phyloP scores from a whole-genome alignment of 2,113 vertebrate genomes.

The Smithornis capensis region DNA sequence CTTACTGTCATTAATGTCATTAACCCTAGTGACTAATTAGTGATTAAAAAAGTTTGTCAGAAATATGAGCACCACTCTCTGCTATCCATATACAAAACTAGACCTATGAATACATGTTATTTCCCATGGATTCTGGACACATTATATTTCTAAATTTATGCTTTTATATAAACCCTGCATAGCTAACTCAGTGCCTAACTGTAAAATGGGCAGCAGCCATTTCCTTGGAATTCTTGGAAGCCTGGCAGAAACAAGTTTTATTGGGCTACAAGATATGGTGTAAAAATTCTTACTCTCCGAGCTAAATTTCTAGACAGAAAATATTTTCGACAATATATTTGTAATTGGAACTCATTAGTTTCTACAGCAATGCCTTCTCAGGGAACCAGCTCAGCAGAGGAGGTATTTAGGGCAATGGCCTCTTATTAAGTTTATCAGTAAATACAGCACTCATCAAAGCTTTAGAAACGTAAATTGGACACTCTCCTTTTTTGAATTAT shows the following conservation, averaged over 20 bases:
- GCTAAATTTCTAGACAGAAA: not conserved
- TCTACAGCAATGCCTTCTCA: not conserved
- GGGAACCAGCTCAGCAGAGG: not conserved
- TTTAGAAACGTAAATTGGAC: not conserved
- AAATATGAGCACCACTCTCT: not conserved
- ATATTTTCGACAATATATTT: not conserved
- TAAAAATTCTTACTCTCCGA: not conserved
- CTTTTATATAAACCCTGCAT: not conserved
- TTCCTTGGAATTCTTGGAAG: not conserved
- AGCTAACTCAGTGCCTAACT: not conserved
- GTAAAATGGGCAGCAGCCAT: not conserved
- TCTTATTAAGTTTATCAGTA: not conserved
- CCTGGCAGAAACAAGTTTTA: not conserved
- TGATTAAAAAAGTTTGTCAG: not conserved
- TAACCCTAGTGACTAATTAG: not conserved
- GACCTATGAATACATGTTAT: not conserved
- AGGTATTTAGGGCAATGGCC: not conserved
- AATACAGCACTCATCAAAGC: not conserved
- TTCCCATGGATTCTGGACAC: not conserved
- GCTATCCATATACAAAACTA: not conserved
- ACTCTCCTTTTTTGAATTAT: not conserved
- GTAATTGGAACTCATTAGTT: not conserved
- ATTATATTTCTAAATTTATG: not conserved
- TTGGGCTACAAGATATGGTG: not conserved
- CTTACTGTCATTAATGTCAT: not conserved